Percentiles rank a stretch among this genome's conserved stretches.
Evolutionary conservation across 2,797 vertebrate genomes (phyloP).

Genomic region (Anabacerthia variegaticeps): DNA sequence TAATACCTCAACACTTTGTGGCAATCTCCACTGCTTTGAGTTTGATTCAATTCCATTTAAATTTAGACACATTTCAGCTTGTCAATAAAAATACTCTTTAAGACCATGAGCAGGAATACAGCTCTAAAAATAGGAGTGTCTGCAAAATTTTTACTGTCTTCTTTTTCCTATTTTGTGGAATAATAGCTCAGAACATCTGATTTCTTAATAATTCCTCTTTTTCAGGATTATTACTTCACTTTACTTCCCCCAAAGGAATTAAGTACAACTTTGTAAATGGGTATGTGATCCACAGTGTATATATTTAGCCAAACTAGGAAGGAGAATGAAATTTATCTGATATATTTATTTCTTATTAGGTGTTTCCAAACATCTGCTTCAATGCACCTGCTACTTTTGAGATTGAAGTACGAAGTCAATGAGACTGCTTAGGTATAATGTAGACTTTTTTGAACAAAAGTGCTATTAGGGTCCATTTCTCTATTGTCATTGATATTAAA

Average conservation of each 20-base stretch:
- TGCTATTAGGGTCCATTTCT: neutral
- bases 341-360: neutral
- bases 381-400: neutral
- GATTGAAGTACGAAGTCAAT: neutral
- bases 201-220: neutral
- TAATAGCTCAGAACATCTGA: neutral
- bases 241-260: neutral
- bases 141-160: neutral
- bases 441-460: neutral
- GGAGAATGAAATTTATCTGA: neutral
- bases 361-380: neutral
- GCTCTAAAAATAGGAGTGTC: neutral
- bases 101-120: neutral
- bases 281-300: neutral
- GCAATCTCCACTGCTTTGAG: neutral
- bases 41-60: neutral
- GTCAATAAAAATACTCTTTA: neutral
- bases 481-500: neutral
- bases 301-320: neutral
- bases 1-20: accelerated
- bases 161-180: neutral
- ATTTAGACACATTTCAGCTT: neutral
- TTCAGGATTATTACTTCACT: neutral
- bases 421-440: neutral
- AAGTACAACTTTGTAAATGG: neutral